Percentiles rank a stretch among this genome's conserved stretches.
Conservation (phyloP, 2,888 invertebrate genomes). For the Tanaodytes sp. region DNA sequence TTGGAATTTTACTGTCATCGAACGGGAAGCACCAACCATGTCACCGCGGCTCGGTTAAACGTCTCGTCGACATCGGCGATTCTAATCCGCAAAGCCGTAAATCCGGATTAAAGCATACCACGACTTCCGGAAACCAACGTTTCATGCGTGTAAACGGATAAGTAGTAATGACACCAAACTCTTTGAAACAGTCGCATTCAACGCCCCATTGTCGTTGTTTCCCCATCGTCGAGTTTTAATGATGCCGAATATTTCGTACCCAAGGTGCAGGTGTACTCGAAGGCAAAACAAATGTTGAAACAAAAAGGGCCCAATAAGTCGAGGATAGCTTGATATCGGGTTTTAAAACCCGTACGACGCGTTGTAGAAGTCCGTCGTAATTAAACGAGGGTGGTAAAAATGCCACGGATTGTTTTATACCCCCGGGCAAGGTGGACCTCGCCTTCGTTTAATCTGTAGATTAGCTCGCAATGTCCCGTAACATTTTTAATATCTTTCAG, state of each 20-base stretch:
- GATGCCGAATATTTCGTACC: constrained; percentile 17
- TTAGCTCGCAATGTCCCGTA: constrained; percentile 28
- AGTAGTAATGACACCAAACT: constrained; percentile 41
- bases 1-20: no score
- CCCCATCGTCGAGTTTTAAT: constrained; percentile 8
- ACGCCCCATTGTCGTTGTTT: constrained; percentile 4
- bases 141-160: constrained; percentile 43
- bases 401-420: constrained; percentile 26
- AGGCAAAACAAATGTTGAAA: no score
- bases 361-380: constrained; percentile 24
- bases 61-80: constrained; percentile 47
- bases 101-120: constrained; percentile 57
- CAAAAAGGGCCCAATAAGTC: no score
- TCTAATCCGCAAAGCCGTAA: constrained; percentile 56
- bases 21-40: no score
- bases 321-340: constrained; percentile 15
- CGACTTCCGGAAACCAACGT: constrained; percentile 55
- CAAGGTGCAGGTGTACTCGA: no score
- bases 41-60: no score
- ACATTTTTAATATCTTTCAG: constrained; percentile 26
- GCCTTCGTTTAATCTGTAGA: constrained; percentile 27
- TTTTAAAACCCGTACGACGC: constrained; percentile 22
- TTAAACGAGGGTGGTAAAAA: constrained; percentile 35
- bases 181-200: constrained; percentile 28
- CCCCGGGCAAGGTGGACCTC: constrained; percentile 17